Evolutionary conservation across 2,797 vertebrate genomes (phyloP), one percentile per base, ranked within the genome.

Genomic region (Picus viridis): DNA sequence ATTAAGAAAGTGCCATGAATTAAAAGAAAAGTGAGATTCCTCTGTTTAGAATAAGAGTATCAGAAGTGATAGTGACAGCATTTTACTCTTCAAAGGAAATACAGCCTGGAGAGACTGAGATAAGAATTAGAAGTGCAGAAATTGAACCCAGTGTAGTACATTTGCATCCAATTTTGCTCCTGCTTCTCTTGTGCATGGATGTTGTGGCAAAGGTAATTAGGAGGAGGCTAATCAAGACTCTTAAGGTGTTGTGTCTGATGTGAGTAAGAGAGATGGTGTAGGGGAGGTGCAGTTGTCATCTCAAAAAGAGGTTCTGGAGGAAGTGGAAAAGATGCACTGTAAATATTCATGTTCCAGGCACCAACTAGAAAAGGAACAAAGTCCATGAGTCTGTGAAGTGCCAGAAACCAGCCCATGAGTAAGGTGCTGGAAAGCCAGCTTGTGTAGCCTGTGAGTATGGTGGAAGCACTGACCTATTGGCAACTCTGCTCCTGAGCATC

Each of bases 41-140:
- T 83, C 26, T 89, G 36, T 68, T 93, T 79, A 75, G 49, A 83
- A 16, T 68, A 23, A 76, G 19, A 73, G 24, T 58, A 63, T 63
- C 24, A 49, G 49, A 90, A 89, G 14, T 56, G 75, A 65, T 68
- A 78, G 27, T 63, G 36, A 63, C 22, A 69, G 2, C 0, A 14
- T 86, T 91, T 81, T 67, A 15, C 13, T 75, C 65, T 83, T 94
- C 91, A 91, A 89, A 94, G 63, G 41, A 77, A 70, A 76, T 54
- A 47, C 16, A 91, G 39, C 85, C 91, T 82, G 80, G 27, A 92
- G 80, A 89, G 86, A 79, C 49, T 39, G 64, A 90, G 84, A 68
- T 94, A 91, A 36, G 63, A 67, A 29, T 57, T 79, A 30, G 24
- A 54, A 86, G 64, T 56, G 57, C 73, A 76, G 45, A 76, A 82